Conservation (phyloP, 2,113 vertebrate species). For the Pangasianodon gigas region DNA sequence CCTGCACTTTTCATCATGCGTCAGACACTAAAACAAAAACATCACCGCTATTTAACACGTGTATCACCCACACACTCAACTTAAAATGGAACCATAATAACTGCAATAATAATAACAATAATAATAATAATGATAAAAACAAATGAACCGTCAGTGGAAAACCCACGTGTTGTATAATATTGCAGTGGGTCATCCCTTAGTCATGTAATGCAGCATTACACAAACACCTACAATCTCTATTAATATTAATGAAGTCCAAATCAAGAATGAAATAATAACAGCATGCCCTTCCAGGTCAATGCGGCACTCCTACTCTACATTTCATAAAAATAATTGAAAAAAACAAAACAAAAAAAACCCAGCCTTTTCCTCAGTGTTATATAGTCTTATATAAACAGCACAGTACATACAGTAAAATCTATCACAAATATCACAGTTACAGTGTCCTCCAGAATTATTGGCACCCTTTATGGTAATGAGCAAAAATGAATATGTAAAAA, state of each 20-base stretch:
- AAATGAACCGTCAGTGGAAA: constrained; percentile 8
- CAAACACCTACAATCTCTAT: constrained; percentile 25
- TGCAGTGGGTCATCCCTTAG: constrained; percentile 17
- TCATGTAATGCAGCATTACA: constrained; percentile 5
- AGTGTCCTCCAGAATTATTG: background rate
- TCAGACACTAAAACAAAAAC: constrained; percentile 10
- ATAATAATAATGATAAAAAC: background rate
- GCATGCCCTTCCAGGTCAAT: constrained; percentile 5
- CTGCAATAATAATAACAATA: background rate
- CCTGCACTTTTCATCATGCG: background rate
- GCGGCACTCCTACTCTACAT: background rate
- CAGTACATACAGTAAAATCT: background rate
- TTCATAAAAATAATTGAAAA: background rate
- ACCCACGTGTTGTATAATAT: constrained; percentile 5
- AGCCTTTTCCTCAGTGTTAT: background rate
- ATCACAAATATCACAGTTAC: background rate
- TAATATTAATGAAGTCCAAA: background rate
- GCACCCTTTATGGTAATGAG: background rate
- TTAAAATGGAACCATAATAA: background rate
- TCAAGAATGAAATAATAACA: constrained; percentile 13
- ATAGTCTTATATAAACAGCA: background rate
- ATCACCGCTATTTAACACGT: constrained; percentile 3
- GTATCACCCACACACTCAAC: background rate
- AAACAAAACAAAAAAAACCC: background rate
- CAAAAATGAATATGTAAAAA: background rate